Conservation (phyloP, 2,113 vertebrate species). For the Lepisosteus osseus region DNA sequence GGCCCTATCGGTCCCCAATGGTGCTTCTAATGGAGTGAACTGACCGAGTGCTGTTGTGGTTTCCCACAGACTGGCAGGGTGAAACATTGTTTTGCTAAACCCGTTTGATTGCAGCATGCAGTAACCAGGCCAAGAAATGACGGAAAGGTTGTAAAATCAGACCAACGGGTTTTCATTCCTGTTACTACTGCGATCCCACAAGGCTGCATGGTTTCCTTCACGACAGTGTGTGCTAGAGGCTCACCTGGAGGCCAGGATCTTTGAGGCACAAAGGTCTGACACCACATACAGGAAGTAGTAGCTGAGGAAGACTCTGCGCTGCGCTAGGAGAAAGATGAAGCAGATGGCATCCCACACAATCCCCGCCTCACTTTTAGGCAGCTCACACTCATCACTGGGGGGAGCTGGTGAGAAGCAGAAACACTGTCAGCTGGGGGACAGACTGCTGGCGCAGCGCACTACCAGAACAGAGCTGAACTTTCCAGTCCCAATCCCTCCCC, state of each 20-base stretch:
- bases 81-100: too few species aligned
- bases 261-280: conserved; percentile 65
- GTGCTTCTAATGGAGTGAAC: background rate
- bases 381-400: conserved; percentile 57
- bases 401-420: conserved; percentile 39
- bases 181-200: too few species aligned
- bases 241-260: conserved; percentile 67
- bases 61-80: too few species aligned
- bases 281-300: conserved; percentile 70
- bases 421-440: background rate
- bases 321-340: conserved; percentile 66
- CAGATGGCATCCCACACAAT: conserved; percentile 70
- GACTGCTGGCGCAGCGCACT: too few species aligned
- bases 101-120: too few species aligned
- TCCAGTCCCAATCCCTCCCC: too few species aligned
- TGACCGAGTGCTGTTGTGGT: too few species aligned
- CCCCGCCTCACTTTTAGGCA: conserved; percentile 66
- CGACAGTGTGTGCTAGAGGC: background rate
- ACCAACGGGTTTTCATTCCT: too few species aligned
- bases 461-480: too few species aligned
- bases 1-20: background rate
- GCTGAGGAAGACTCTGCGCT: conserved; percentile 67
- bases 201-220: background rate
- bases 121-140: too few species aligned
- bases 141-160: too few species aligned